Conservation (phyloP, 2,113 vertebrate genomes). For the Cercocebus atys region DNA sequence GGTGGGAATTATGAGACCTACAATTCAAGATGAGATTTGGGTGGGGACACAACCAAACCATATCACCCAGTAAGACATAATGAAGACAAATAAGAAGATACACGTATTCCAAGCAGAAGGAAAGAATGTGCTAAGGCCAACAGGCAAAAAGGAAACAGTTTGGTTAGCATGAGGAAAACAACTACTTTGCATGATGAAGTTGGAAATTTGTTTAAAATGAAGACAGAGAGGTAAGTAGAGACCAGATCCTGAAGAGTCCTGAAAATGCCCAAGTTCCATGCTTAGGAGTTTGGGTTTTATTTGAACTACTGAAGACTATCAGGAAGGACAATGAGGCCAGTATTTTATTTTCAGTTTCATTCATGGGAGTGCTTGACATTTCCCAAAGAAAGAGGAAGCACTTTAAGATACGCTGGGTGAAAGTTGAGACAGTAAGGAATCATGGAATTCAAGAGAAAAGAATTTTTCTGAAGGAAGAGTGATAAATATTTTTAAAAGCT, state of each 20-base stretch:
- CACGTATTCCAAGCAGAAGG: background rate
- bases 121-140: background rate
- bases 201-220: background rate
- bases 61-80: background rate
- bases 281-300: background rate
- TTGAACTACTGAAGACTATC: background rate
- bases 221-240: background rate
- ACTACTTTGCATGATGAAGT: background rate
- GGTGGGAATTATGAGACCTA: too few species aligned
- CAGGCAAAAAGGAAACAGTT: background rate
- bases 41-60: too few species aligned
- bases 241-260: background rate
- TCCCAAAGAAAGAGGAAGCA: background rate
- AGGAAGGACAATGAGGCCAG: background rate
- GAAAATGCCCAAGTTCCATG: background rate
- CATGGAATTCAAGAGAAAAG: background rate
- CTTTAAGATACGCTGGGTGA: background rate
- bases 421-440: background rate
- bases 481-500: background rate
- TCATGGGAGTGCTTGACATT: background rate
- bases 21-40: too few species aligned
- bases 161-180: background rate
- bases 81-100: background rate
- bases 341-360: background rate
- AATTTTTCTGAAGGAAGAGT: background rate